Evolutionary conservation across 37 sponge, comb jelly and placozoan genomes (phyloP).

Genomic region (Halisarca cf. caerulea): DNA sequence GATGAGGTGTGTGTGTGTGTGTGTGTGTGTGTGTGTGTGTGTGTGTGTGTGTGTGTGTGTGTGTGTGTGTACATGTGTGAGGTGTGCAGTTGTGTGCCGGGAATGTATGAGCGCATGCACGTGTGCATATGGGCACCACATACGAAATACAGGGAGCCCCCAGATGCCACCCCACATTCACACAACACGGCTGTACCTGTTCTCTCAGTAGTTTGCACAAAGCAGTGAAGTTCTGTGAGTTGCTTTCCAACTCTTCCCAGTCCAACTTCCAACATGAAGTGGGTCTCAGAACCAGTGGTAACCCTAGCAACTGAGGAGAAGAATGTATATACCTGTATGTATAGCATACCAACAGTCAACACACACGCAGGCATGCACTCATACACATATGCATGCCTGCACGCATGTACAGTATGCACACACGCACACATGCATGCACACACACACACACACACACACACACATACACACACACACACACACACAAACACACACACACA

Average conservation of each 20-base stretch:
- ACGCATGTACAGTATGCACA: not conserved
- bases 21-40: not conserved
- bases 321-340: not conserved
- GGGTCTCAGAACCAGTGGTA: conserved; percentile 67
- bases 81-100: too few relatives aligned
- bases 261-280: conserved; percentile 95
- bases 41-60: too few relatives aligned
- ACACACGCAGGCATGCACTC: not conserved
- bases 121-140: too few relatives aligned
- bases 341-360: not conserved
- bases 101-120: too few relatives aligned
- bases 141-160: too few relatives aligned
- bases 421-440: conserved; percentile 4
- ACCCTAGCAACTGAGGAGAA: not conserved
- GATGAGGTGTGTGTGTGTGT: not conserved
- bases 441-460: conserved; percentile 19
- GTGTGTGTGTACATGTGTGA: too few relatives aligned
- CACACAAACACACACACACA: conserved; percentile 20
- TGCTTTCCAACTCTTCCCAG: conserved; percentile 95
- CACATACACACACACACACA: conserved; percentile 12
- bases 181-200: conserved; percentile 38
- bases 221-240: conserved; percentile 78
- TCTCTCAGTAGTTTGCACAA: conserved; percentile 68
- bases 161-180: not conserved
- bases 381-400: not conserved